phyloP scores from a whole-genome alignment of 2,113 vertebrate species.

The Casuarius casuarius region DNA sequence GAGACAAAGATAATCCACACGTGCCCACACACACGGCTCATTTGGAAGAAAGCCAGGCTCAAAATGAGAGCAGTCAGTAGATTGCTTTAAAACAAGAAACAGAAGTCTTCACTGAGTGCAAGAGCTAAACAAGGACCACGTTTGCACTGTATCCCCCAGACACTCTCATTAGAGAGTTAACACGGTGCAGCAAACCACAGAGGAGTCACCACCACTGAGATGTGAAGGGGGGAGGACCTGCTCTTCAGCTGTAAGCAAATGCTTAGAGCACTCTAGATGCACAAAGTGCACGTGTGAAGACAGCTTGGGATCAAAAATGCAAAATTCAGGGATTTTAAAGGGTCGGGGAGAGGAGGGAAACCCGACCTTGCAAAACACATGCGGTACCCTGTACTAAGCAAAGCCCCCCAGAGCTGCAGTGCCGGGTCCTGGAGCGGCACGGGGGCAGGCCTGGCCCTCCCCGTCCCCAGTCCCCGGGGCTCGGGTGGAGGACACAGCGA shows the following conservation, averaged over 20 bases:
- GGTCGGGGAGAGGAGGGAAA: not conserved
- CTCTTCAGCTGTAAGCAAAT: not conserved
- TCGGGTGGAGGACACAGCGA: not conserved
- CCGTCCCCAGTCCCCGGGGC: slow-evolving; percentile 5
- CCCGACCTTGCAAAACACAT: not conserved
- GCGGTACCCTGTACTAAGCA: not conserved
- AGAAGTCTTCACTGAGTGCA: slow-evolving; percentile 24
- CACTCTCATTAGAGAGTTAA: not conserved
- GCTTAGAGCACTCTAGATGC: not conserved
- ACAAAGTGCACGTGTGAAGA: not conserved
- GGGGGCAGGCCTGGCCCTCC: not conserved
- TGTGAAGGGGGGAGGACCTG: not conserved
- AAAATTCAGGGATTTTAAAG: not conserved
- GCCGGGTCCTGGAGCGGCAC: not conserved
- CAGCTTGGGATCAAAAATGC: not conserved
- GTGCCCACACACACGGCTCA: slow-evolving; percentile 52
- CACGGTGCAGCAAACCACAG: not conserved
- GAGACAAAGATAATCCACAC: slow-evolving; percentile 70
- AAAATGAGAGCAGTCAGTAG: slow-evolving; percentile 42
- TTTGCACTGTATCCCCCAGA: not conserved
- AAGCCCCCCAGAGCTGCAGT: not conserved
- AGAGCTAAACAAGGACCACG: not conserved
- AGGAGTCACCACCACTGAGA: not conserved
- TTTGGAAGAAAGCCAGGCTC: slow-evolving; percentile 53
- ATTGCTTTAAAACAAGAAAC: slow-evolving; percentile 18